Base-by-base conservation (phyloP, 2,888 invertebrate genomes). In the Colostygia pectinataria region DNA sequence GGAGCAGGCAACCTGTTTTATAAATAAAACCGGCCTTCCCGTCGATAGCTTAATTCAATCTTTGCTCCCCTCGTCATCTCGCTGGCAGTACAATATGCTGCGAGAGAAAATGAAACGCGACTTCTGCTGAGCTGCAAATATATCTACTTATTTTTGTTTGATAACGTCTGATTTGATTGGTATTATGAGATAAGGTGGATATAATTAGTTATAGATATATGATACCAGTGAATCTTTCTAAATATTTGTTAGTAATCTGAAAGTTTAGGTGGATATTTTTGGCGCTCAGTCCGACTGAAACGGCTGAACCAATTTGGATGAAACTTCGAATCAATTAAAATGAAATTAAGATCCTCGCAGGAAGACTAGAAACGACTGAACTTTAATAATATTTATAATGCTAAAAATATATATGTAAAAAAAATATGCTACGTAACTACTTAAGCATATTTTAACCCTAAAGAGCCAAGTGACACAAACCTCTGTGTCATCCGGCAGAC, bases 21-120 rank as follows among this genome's bases (percentile, higher is more conserved):
- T 15, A n/a, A 7, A 27, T 50, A n/a, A 50, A 72, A 64, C 68
- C 68, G 63, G 65, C 69, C 63, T 69, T 70, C 71, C 66, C 74
- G 72, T 73, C 77, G 79, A 86, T 85, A 82, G 81, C 76, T 83
- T 87, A 87, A 87, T 87, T 86, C 84, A 81, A 86, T 86, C 80
- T 80, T 71, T 61, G 69, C 74, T 77, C 82, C 86, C 87, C 82
- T 79, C 80, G 73, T 84, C 82, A 80, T 77, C 69, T 67, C 64
- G 55, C 52, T 56, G 55, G 54, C 54, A 55, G 52, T 53, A 72
- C 77, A 78, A 79, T 82, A 81, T 76, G 80, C 69, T 75, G 59
- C 63, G 65, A 66, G 71, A 68, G 71, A 74, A 78, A 77, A 83
- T 80, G 71, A 76, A 70, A 74, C 66, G 64, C 57, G 73, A 70